Evolutionary conservation across 1,140 invertebrate species (phyloP).

Genomic region (Nebria ingens): DNA sequence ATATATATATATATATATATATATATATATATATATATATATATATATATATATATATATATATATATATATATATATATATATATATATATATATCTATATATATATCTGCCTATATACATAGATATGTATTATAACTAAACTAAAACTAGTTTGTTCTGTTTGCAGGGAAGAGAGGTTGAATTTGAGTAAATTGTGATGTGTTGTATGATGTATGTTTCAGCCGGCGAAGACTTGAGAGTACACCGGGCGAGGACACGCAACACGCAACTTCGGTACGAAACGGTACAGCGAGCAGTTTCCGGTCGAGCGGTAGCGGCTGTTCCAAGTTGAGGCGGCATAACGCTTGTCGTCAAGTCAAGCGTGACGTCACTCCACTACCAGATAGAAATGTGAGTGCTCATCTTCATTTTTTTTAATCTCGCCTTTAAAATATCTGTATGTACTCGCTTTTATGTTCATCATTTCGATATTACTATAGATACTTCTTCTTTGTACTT

Average conservation of each 20-base stretch:
- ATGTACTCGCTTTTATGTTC: slow-evolving; percentile 9
- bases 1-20: no score
- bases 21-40: no score
- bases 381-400: slow-evolving; percentile 17
- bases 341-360: slow-evolving; percentile 24
- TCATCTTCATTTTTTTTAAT: background rate
- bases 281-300: slow-evolving; percentile 14
- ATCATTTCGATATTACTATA: background rate
- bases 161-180: no score
- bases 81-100: no score
- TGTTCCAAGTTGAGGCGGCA: slow-evolving; percentile 24
- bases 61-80: no score
- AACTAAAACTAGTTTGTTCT: no score
- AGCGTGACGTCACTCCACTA: slow-evolving; percentile 15
- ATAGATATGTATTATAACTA: no score
- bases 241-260: background rate
- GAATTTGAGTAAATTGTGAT: background rate
- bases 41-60: no score
- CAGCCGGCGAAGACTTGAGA: background rate
- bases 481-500: background rate
- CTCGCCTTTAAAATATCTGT: slow-evolving; percentile 3
- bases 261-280: background rate
- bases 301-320: slow-evolving; percentile 21
- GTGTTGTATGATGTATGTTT: background rate
- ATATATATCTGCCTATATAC: no score